phyloP scores from a whole-genome alignment of 2,888 invertebrate genomes.

The Eurytoma adleriae region DNA sequence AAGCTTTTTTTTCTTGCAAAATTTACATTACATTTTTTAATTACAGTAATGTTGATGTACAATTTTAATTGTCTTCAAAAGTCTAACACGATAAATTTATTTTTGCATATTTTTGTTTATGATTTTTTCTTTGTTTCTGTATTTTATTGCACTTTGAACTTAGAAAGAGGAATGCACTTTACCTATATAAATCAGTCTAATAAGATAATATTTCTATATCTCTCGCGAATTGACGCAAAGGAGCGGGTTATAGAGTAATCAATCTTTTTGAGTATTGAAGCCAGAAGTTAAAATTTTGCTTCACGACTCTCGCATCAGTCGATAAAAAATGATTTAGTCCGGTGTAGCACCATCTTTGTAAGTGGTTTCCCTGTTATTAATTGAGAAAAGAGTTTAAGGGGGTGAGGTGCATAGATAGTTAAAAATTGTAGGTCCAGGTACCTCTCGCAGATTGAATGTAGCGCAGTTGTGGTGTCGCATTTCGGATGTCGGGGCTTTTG shows the following conservation, averaged over 20 bases:
- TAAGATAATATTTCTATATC: constrained; percentile 28
- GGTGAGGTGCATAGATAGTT: constrained; percentile 24
- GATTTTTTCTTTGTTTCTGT: not conserved
- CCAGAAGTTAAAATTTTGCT: constrained; percentile 25
- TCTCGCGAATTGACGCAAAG: constrained; percentile 5
- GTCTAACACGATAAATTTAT: too few relatives aligned
- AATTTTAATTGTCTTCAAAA: too few relatives aligned
- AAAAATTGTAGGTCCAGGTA: constrained; percentile 72
- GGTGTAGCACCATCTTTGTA: constrained; percentile 24
- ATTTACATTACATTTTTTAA: too few relatives aligned
- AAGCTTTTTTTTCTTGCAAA: not conserved
- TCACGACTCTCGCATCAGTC: constrained; percentile 1
- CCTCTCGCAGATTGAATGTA: constrained; percentile 72
- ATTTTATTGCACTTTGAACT: constrained; percentile 47
- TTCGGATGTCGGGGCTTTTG: constrained; percentile 63
- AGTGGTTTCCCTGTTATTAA: not conserved
- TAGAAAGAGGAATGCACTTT: constrained; percentile 35
- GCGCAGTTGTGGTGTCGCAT: constrained; percentile 62
- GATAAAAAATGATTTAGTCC: not conserved
- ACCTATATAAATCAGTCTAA: constrained; percentile 42
- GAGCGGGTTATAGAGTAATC: constrained; percentile 26
- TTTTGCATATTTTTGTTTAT: too few relatives aligned
- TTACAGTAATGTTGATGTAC: too few relatives aligned
- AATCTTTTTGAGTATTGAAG: constrained; percentile 40
- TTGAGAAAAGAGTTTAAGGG: not conserved